Base-by-base conservation (phyloP, 1,140 invertebrate species). In the Bursaphelenchus mucronatus region DNA sequence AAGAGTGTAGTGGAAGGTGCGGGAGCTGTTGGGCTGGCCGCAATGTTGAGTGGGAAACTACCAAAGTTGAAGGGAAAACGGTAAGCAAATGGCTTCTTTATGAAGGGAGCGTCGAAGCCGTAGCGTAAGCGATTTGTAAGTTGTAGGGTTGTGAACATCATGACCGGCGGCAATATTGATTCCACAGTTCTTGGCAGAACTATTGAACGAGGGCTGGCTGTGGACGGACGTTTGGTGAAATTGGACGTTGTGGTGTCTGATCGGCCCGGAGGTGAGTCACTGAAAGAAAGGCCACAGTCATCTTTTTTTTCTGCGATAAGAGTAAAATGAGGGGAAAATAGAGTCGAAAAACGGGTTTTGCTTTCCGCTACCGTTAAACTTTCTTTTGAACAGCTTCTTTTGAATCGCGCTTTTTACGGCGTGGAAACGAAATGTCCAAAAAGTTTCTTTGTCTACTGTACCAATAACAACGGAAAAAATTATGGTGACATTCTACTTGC, bases 1-100 rank as follows among this genome's bases (percentile, higher is more conserved):
- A 94, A 95, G 81, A 90, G 89, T 69, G 90, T 95, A 2, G 90
- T 94, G 1, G 92, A 95, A 82, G 92, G 90, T 0, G 92, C 90
- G 1, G 92, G 92, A 0, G 92, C 91, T 0, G 86, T 87, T 11
- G 90, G 90, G 0, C 82, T 95, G 4, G 92, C 91, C 0, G 91
- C 91, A 6, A 88, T 94, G 75, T 84, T 94, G 61, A 86, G 89
- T 0, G 90, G 90, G 8, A 85, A 89, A 53, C 81, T 94, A 19
- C 88, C 90, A 39, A 90, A 94, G 71, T 84, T 94, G 0, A 86
- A 86, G 74, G 89, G 89, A 13, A 93, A 94, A 86, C 90, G 87
- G 91, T 92, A 78, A 78, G 70, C 43, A 2, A 10, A 21, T 30
- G 30, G 30, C 41, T 59, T 17, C 19, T 39, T 43, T 51, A 6